Conservation (phyloP, 2,888 invertebrate species). For the Himalopsyche tibetana region DNA sequence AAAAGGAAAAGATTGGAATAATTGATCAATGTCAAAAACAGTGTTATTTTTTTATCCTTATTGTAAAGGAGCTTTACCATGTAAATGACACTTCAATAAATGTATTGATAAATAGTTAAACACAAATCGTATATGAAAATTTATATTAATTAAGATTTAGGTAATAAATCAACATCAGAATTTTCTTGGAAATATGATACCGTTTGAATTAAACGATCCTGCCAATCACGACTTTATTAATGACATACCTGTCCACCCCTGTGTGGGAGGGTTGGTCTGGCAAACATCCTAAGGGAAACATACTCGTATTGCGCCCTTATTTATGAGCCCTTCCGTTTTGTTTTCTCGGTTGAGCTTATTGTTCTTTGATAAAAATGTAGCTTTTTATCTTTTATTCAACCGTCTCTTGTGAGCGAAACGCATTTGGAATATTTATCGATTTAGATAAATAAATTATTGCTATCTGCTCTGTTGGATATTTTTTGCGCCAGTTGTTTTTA, state of each 20-base stretch:
- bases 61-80: too few species aligned
- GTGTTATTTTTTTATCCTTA: too few species aligned
- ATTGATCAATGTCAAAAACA: too few species aligned
- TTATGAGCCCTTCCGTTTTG: background rate
- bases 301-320: background rate
- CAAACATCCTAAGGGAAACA: background rate
- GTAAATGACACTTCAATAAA: too few species aligned
- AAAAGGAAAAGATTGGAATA: too few species aligned
- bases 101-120: too few species aligned
- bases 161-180: too few species aligned
- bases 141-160: too few species aligned
- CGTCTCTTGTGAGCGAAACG: background rate
- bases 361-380: conserved; percentile 32
- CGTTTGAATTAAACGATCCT: too few species aligned
- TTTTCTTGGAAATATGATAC: too few species aligned
- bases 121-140: too few species aligned
- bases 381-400: conserved; percentile 14
- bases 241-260: background rate
- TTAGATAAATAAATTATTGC: background rate
- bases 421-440: conserved; percentile 12
- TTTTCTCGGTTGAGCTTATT: background rate
- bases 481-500: background rate
- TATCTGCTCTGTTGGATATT: background rate
- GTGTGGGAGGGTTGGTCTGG: background rate
- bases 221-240: too few species aligned